These are phyloP conservation scores for Sander vitreus DNA, from an alignment of 2,113 vertebrate genomes.

Conservation along the genomic window DNA sequence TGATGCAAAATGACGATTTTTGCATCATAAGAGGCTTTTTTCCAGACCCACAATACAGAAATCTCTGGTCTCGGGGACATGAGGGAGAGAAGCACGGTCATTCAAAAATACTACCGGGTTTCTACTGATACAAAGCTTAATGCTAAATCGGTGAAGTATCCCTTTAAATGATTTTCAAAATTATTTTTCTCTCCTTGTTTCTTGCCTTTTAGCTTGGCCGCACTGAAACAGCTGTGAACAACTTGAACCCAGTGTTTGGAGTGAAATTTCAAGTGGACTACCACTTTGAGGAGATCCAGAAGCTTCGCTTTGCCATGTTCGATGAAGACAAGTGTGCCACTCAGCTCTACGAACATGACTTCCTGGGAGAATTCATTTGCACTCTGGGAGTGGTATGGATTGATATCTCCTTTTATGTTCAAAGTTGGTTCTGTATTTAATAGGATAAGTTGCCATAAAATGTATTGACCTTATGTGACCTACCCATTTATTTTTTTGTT, in stretches of 20 bases:
- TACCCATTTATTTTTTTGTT: neutral
- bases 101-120: too few relatives aligned
- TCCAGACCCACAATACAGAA: too few relatives aligned
- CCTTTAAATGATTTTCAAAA: neutral
- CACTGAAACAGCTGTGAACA: constrained; percentile 96
- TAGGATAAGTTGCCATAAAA: neutral
- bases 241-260: constrained; percentile 96
- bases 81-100: too few relatives aligned
- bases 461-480: neutral
- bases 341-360: constrained; percentile 95
- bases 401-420: neutral
- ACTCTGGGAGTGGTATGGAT: constrained; percentile 90
- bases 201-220: constrained; percentile 87
- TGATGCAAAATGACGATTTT: too few relatives aligned
- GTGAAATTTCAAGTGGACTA: constrained; percentile 96
- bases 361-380: constrained; percentile 95
- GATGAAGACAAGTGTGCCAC: constrained; percentile 97
- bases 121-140: too few relatives aligned
- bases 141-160: too few relatives aligned
- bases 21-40: too few relatives aligned
- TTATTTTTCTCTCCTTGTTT: neutral
- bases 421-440: neutral
- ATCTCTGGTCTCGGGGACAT: too few relatives aligned
- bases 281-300: constrained; percentile 97
- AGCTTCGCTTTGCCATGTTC: constrained; percentile 96